Percentiles rank a stretch among this genome's conserved stretches.
Evolutionary conservation across 2,797 vertebrate genomes (phyloP).

Genomic region (Sebastes aleutianus): DNA sequence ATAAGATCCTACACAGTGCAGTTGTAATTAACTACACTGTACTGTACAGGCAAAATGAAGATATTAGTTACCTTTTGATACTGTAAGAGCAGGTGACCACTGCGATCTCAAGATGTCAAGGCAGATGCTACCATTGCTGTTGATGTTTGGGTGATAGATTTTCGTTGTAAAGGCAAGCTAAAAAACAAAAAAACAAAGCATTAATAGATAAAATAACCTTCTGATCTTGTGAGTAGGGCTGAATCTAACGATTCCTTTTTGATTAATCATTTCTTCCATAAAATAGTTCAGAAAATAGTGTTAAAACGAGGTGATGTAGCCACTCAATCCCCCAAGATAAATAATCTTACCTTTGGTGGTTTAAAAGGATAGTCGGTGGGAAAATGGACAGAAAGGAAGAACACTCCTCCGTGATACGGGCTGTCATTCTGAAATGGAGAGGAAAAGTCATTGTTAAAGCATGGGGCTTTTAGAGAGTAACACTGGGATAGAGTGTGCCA

Average conservation of each 20-base stretch:
- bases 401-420: constrained; percentile 86
- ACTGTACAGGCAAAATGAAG: neutral
- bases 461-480: constrained; percentile 21
- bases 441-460: neutral
- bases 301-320: neutral
- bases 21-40: neutral
- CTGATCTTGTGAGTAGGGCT: neutral
- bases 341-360: constrained; percentile 84
- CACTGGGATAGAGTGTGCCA: constrained; percentile 46
- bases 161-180: constrained; percentile 89
- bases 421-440: constrained; percentile 83
- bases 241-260: neutral
- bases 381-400: constrained; percentile 88
- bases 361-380: constrained; percentile 90
- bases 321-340: neutral
- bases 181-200: constrained; percentile 9
- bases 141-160: constrained; percentile 91
- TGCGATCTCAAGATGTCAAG: constrained; percentile 88
- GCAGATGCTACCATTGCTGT: constrained; percentile 89
- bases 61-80: constrained; percentile 84
- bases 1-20: neutral
- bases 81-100: constrained; percentile 89
- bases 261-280: neutral
- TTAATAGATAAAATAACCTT: neutral
- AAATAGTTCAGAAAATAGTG: neutral